phyloP scores from a whole-genome alignment of 2,888 invertebrate genomes.

The Noctua fimbriata region DNA sequence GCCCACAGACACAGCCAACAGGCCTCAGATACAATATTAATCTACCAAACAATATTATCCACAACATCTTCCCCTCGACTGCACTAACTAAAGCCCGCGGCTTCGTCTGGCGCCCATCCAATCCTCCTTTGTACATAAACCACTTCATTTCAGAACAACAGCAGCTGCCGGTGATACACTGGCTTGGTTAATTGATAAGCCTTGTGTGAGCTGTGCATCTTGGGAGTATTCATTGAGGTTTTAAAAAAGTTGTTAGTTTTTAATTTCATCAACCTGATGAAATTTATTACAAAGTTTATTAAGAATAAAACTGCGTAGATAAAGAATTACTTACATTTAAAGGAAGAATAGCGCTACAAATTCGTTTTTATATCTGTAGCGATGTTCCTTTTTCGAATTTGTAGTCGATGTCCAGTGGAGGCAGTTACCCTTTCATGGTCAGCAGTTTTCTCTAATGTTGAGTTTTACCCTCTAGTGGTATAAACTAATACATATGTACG shows the following conservation, averaged over 20 bases:
- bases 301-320: background rate
- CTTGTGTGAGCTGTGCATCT: background rate
- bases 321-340: background rate
- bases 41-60: conserved; percentile 38
- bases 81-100: conserved; percentile 50
- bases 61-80: conserved; percentile 27
- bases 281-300: background rate
- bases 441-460: background rate
- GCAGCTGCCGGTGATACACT: conserved; percentile 62
- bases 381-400: no score
- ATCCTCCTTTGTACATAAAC: conserved; percentile 60
- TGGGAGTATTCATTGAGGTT: background rate
- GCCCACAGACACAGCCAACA: background rate
- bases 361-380: no score
- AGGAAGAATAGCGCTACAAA: background rate
- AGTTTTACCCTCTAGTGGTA: background rate
- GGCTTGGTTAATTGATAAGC: conserved; percentile 43
- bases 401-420: no score
- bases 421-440: background rate
- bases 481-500: background rate
- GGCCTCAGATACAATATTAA: conserved; percentile 30
- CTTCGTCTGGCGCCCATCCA: conserved; percentile 60
- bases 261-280: background rate
- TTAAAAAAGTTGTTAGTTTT: background rate
- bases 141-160: conserved; percentile 64